Conservation (phyloP, 2,113 vertebrate genomes). For the Callopanchax toddi region DNA sequence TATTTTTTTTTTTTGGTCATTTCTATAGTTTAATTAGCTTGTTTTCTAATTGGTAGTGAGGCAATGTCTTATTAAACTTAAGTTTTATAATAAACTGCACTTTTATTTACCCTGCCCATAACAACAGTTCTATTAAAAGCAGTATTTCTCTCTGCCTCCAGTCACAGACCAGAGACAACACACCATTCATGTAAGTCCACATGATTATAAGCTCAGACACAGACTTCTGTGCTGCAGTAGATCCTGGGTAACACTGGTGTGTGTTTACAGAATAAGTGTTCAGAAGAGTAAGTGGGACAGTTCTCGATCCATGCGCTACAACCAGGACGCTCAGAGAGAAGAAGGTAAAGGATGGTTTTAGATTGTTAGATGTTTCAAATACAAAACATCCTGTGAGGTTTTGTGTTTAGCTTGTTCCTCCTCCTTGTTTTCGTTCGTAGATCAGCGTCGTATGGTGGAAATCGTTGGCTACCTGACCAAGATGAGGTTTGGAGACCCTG, state of each 20-base stretch:
- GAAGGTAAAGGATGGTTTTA: constrained; percentile 81
- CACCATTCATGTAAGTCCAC: constrained; percentile 89
- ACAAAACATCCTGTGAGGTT: too few species aligned
- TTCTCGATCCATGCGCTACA: constrained; percentile 91
- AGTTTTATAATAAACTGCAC: too few species aligned
- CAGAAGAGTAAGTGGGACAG: constrained; percentile 97
- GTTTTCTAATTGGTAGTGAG: neutral
- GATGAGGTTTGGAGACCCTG: constrained; percentile 92
- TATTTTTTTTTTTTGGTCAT: too few species aligned
- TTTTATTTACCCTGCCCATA: too few species aligned
- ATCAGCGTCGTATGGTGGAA: constrained; percentile 96
- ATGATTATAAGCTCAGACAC: neutral
- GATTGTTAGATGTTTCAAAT: neutral
- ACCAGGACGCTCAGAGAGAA: constrained; percentile 97
- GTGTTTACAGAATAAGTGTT: constrained; percentile 84
- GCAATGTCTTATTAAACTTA: too few species aligned
- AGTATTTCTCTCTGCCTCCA: constrained; percentile 50
- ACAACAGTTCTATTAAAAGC: too few species aligned
- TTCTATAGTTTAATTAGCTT: neutral
- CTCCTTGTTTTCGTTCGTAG: constrained; percentile 67
- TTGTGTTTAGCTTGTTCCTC: neutral
- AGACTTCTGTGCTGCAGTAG: neutral
- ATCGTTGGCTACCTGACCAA: constrained; percentile 91
- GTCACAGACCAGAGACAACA: constrained; percentile 86
- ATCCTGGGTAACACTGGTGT: neutral